Evolutionary conservation across 2,888 invertebrate species (phyloP).

Genomic region (Dynastes tityus): DNA sequence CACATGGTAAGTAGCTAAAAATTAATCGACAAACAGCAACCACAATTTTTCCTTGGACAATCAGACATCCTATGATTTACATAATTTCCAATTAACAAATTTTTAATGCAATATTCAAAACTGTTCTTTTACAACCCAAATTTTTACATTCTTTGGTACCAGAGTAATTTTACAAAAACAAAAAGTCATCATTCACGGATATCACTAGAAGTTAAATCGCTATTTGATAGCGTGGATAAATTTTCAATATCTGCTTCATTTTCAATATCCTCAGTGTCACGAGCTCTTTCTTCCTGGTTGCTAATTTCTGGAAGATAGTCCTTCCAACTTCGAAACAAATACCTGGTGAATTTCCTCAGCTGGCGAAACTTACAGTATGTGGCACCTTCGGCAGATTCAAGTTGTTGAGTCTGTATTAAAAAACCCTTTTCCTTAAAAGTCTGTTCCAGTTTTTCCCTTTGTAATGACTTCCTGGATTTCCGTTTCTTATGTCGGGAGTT

Average conservation of each 20-base stretch:
- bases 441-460: slow-evolving; percentile 90
- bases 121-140: not conserved
- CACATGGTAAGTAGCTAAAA: too few relatives aligned
- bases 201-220: slow-evolving; percentile 59
- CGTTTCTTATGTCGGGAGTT: slow-evolving; percentile 75
- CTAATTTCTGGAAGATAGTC: slow-evolving; percentile 86
- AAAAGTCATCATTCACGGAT: slow-evolving; percentile 33
- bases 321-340: slow-evolving; percentile 94
- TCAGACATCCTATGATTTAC: not conserved
- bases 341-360: slow-evolving; percentile 91
- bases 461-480: slow-evolving; percentile 86
- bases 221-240: slow-evolving; percentile 59
- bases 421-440: slow-evolving; percentile 95
- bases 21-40: too few relatives aligned
- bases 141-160: slow-evolving; percentile 45
- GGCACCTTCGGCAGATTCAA: slow-evolving; percentile 93
- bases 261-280: slow-evolving; percentile 43
- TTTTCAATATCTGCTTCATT: slow-evolving; percentile 49
- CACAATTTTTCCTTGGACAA: not conserved
- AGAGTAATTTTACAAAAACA: slow-evolving; percentile 5
- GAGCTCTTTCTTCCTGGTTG: slow-evolving; percentile 61
- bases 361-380: slow-evolving; percentile 95
- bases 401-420: slow-evolving; percentile 92
- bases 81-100: not conserved
- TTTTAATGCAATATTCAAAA: too few relatives aligned